Evolutionary conservation across 2,797 vertebrate genomes (phyloP).

Genomic region (Lacerta agilis): DNA sequence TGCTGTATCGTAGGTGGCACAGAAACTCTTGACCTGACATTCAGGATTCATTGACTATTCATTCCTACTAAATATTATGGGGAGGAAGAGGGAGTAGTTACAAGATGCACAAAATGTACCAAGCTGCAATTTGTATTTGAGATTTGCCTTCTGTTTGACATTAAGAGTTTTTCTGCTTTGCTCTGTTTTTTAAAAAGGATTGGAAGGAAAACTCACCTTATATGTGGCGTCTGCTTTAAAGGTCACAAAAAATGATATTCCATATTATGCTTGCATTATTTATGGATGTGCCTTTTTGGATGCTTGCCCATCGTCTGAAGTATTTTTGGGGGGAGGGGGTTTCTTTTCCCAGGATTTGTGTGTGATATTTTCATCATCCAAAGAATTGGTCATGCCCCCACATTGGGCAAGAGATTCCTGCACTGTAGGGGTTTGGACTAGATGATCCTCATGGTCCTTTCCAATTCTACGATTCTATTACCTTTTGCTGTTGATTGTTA

Average conservation of each 20-base stretch:
- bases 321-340: background rate
- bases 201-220: background rate
- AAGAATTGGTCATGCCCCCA: background rate
- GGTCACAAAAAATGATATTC: background rate
- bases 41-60: background rate
- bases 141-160: slow-evolving; percentile 20
- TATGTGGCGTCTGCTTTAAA: slow-evolving; percentile 10
- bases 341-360: background rate
- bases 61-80: background rate
- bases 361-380: slow-evolving; percentile 19
- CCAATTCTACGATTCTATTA: too few species aligned
- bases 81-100: too few species aligned
- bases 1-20: background rate
- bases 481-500: background rate
- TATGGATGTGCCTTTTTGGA: slow-evolving; percentile 2
- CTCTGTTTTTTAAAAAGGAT: background rate
- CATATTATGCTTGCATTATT: background rate
- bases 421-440: too few species aligned
- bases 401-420: too few species aligned
- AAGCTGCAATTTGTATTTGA: background rate
- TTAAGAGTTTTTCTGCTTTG: slow-evolving; percentile 15
- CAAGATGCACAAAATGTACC: background rate
- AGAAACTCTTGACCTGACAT: background rate
- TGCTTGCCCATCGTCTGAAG: slow-evolving; percentile 12
- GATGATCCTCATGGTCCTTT: too few species aligned